Percentiles rank a stretch among this genome's conserved stretches.
phyloP scores from a whole-genome alignment of 1,140 invertebrate species.

The Xylocopa sonorina region DNA sequence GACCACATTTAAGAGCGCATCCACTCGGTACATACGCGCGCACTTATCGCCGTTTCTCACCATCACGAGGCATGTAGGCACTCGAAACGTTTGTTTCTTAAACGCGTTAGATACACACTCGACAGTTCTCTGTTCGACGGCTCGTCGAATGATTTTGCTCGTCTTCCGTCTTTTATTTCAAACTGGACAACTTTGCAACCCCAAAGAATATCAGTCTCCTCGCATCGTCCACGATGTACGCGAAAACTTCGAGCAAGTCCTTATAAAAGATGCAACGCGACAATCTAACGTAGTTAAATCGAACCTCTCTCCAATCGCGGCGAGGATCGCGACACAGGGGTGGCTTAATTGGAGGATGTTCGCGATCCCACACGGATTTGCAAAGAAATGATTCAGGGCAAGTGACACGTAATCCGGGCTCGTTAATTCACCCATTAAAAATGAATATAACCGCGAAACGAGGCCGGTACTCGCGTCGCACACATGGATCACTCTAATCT shows the following conservation, averaged over 20 bases:
- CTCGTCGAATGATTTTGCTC: neutral
- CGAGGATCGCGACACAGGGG: neutral
- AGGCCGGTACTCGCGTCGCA: slow-evolving; percentile 6
- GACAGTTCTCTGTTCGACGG: neutral
- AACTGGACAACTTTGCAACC: no score
- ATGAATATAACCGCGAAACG: slow-evolving; percentile 50
- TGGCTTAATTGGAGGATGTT: slow-evolving; percentile 26
- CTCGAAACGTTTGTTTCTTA: neutral
- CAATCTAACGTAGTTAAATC: neutral
- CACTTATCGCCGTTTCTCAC: neutral
- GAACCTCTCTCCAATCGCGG: no score
- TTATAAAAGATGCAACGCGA: neutral
- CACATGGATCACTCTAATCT: slow-evolving; percentile 46
- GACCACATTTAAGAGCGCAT: slow-evolving; percentile 2
- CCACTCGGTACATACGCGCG: neutral
- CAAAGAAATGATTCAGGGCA: slow-evolving; percentile 29
- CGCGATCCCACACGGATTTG: slow-evolving; percentile 42
- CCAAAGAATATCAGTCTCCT: no score
- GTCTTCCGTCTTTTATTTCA: no score
- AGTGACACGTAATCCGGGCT: slow-evolving; percentile 38
- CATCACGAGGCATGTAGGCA: neutral
- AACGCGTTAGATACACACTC: neutral
- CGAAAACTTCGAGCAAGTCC: neutral
- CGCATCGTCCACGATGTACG: neutral
- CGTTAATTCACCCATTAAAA: slow-evolving; percentile 50